These are phyloP conservation scores for Cynaeus angustus DNA, from an alignment of 2,888 invertebrate genomes.

Conservation along the genomic window DNA sequence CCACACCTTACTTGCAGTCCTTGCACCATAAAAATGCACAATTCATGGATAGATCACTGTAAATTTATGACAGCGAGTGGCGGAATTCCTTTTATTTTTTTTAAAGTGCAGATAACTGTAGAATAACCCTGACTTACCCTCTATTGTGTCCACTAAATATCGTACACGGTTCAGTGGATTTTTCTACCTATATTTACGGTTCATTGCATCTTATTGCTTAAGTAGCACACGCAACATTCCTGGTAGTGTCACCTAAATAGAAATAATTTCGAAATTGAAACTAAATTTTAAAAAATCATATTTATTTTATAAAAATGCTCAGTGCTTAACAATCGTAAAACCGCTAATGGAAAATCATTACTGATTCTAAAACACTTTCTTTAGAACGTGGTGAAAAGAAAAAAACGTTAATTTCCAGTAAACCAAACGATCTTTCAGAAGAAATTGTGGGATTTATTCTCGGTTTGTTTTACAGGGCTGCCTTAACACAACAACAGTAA, in stretches of 20 bases:
- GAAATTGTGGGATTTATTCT: too few relatives aligned
- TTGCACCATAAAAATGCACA: slow-evolving; percentile 25
- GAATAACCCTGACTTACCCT: slow-evolving; percentile 32
- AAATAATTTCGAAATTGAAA: background rate
- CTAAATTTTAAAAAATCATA: too few relatives aligned
- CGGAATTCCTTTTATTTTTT: background rate
- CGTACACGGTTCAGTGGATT: slow-evolving; percentile 1
- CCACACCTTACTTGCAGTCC: slow-evolving; percentile 25
- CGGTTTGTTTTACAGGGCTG: too few relatives aligned
- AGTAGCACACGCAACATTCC: slow-evolving; percentile 27
- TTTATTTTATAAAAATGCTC: too few relatives aligned
- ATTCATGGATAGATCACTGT: slow-evolving; percentile 7
- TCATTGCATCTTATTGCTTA: slow-evolving; percentile 30
- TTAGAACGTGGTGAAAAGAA: too few relatives aligned
- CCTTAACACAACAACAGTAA: too few relatives aligned
- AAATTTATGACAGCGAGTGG: slow-evolving; percentile 2
- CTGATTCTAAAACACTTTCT: too few relatives aligned
- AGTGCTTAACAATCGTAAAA: too few relatives aligned
- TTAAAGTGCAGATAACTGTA: background rate
- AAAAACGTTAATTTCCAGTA: too few relatives aligned
- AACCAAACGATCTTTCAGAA: too few relatives aligned
- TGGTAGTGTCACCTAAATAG: slow-evolving; percentile 11
- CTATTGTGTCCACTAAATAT: slow-evolving; percentile 11
- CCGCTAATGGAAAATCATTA: too few relatives aligned
- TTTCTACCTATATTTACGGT: slow-evolving; percentile 26